These are phyloP conservation scores for Marmota monax DNA, from an alignment of 2,113 vertebrate genomes.

Conservation along the genomic window DNA sequence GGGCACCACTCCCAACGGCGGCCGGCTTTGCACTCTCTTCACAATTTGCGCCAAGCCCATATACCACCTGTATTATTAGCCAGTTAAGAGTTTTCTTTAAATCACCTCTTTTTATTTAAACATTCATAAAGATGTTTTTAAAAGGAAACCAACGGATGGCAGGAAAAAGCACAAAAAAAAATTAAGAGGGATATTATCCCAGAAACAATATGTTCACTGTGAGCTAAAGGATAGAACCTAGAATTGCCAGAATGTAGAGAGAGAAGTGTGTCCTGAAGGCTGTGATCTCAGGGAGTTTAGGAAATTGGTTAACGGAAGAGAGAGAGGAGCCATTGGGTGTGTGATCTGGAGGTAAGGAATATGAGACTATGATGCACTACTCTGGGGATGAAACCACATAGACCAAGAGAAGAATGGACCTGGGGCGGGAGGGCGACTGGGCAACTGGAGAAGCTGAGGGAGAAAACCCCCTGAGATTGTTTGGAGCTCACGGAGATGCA, in stretches of 20 bases:
- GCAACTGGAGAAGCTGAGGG: neutral
- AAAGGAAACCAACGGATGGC: neutral
- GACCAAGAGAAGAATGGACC: neutral
- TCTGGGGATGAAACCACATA: neutral
- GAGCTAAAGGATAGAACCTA: neutral
- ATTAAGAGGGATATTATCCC: neutral
- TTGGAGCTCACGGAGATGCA: accelerated
- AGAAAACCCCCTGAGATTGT: neutral
- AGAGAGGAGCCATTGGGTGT: neutral
- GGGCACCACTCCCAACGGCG: neutral
- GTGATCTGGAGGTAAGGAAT: neutral
- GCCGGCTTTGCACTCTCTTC: neutral
- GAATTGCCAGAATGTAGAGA: neutral
- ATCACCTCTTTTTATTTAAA: neutral
- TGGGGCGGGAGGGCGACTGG: accelerated
- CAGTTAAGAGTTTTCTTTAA: slow-evolving; percentile 30
- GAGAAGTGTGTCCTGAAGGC: neutral
- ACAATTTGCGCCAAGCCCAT: neutral
- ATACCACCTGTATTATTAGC: neutral
- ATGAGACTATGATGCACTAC: neutral
- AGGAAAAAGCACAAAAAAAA: neutral
- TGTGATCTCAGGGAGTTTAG: neutral
- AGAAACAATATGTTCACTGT: neutral
- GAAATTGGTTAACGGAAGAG: neutral
- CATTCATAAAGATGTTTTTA: slow-evolving; percentile 23